phyloP scores from a whole-genome alignment of 30 jellyfish, hydroid and myxozoan species.

The Hydra vulgaris region DNA sequence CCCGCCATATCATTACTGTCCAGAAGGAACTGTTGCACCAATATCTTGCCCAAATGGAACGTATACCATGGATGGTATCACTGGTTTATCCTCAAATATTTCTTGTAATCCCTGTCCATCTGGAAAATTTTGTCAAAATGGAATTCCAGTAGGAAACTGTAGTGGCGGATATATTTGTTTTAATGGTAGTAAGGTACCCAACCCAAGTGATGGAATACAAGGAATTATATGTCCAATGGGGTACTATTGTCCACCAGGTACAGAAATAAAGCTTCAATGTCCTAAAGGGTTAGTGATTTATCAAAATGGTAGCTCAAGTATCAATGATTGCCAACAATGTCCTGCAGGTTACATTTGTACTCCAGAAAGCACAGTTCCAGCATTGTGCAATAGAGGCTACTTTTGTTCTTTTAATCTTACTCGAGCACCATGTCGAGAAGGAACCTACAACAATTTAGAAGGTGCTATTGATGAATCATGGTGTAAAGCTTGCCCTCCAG shows the following conservation, averaged over 20 bases:
- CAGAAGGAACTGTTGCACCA: conserved; percentile 72
- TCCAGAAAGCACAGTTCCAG: conserved; percentile 29
- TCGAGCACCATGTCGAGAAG: conserved; percentile 25
- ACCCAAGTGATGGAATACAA: conserved; percentile 48
- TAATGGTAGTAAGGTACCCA: conserved; percentile 40
- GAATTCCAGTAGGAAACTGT: conserved; percentile 71
- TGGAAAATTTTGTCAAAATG: conserved; percentile 72
- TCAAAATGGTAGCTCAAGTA: conserved; percentile 38
- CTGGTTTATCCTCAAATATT: conserved; percentile 50
- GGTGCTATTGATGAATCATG: conserved; percentile 45
- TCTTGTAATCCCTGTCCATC: conserved; percentile 70
- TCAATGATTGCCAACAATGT: conserved; percentile 81
- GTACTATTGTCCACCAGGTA: conserved; percentile 87
- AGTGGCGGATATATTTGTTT: conserved; percentile 61
- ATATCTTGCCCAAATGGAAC: conserved; percentile 81
- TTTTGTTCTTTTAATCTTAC: conserved; percentile 29
- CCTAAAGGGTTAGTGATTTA: conserved; percentile 77
- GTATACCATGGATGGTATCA: conserved; percentile 46
- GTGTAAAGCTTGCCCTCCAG: conserved; percentile 60
- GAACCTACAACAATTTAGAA: conserved; percentile 33
- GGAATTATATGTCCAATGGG: conserved; percentile 62
- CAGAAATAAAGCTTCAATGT: conserved; percentile 63
- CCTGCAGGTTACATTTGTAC: conserved; percentile 85
- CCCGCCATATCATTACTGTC: conserved; percentile 72
- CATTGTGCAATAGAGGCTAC: conserved; percentile 28